These are phyloP conservation scores for Sebastes diaconus DNA, from an alignment of 2,797 vertebrate species.

Conservation along the genomic window DNA sequence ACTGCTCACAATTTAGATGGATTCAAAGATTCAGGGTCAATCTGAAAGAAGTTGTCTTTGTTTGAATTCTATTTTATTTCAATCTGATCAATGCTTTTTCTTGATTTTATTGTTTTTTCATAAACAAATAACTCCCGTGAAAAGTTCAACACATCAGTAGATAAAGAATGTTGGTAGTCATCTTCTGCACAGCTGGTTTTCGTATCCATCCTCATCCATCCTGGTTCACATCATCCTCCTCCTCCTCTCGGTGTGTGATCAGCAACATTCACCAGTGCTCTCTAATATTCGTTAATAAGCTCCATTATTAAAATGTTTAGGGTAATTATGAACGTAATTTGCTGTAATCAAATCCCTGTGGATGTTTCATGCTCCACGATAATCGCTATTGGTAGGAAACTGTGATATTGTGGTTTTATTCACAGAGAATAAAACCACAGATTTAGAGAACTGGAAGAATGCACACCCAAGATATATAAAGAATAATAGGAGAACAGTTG, in stretches of 20 bases:
- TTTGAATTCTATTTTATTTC: neutral
- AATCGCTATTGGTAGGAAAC: slow-evolving; percentile 32
- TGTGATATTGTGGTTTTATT: slow-evolving; percentile 38
- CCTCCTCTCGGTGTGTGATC: slow-evolving; percentile 12
- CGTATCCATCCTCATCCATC: neutral
- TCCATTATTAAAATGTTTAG: slow-evolving; percentile 55
- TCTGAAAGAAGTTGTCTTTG: neutral
- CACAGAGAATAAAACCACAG: slow-evolving; percentile 10
- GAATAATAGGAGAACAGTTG: slow-evolving; percentile 25
- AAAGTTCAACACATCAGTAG: neutral
- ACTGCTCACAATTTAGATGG: neutral
- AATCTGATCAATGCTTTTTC: neutral
- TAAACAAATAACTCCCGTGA: neutral
- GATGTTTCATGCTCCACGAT: slow-evolving; percentile 43
- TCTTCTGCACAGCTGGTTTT: neutral
- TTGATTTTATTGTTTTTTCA: neutral
- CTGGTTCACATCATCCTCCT: slow-evolving; percentile 1
- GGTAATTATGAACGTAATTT: slow-evolving; percentile 62
- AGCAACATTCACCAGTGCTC: slow-evolving; percentile 26
- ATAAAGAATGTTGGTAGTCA: neutral
- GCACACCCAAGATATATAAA: slow-evolving; percentile 1
- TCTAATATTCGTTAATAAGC: slow-evolving; percentile 50
- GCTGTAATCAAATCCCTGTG: slow-evolving; percentile 54
- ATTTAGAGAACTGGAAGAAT: slow-evolving; percentile 5
- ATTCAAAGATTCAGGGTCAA: neutral